These are phyloP conservation scores for Coregonus clupeaformis DNA, from an alignment of 2,113 vertebrate species.

Conservation along the genomic window DNA sequence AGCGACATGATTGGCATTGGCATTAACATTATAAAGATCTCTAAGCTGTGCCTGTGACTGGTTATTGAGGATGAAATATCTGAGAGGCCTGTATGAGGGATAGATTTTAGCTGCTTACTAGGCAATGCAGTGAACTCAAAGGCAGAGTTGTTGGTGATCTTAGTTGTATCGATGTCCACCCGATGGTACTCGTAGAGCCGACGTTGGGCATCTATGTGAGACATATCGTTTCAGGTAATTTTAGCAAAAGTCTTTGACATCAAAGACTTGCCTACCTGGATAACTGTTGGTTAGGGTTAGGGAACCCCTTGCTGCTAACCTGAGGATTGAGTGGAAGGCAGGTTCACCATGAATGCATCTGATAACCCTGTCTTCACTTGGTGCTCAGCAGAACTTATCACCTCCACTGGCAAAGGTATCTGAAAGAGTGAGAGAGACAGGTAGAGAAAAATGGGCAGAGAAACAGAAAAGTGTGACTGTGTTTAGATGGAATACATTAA, in stretches of 20 bases:
- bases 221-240: neutral
- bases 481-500: neutral
- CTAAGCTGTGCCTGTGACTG: neutral
- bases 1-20: neutral
- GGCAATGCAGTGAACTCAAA: slow-evolving; percentile 89
- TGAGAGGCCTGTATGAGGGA: neutral
- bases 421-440: slow-evolving; percentile 48
- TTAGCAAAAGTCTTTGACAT: neutral
- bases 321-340: slow-evolving; percentile 69
- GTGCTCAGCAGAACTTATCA: slow-evolving; percentile 83
- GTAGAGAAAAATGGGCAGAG: neutral
- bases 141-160: slow-evolving; percentile 79
- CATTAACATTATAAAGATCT: too few species aligned
- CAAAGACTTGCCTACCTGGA: neutral
- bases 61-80: neutral
- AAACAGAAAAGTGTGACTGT: neutral
- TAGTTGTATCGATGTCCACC: slow-evolving; percentile 81
- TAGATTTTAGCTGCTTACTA: slow-evolving; percentile 75
- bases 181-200: slow-evolving; percentile 92
- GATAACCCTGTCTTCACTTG: slow-evolving; percentile 90
- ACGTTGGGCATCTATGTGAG: slow-evolving; percentile 71
- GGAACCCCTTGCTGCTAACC: slow-evolving; percentile 69
- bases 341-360: slow-evolving; percentile 88
- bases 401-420: slow-evolving; percentile 83
- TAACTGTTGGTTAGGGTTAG: neutral